Base-by-base conservation (phyloP, 2,113 vertebrate genomes). In the Platichthys flesus region DNA sequence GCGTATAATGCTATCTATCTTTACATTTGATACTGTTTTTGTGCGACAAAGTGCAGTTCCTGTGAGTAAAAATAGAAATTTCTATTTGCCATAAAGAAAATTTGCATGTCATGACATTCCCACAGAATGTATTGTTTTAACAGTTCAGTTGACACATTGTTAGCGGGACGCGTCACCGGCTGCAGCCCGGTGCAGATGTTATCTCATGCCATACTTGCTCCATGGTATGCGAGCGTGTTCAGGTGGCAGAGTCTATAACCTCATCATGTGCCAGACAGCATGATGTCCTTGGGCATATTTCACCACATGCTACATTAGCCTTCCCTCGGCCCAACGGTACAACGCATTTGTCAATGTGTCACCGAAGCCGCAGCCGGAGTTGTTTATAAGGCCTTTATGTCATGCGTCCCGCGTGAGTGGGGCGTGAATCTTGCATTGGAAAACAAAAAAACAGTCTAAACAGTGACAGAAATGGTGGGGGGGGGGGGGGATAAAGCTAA, bases 241-340 rank as follows among this genome's bases (percentile, higher is more conserved):
- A 51, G 68, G 42, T 59, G 77, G 60, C 79, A 63, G 42, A 76
- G 68, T 79, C 71, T 70, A 56, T 67, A 78, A 74, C 76, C 73
- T 42, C 42, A 64, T 79, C 67, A 75, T 74, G 76, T 82, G 51
- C 13, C 79, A 86, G 57, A 72, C 65, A 58, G 59, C 78, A 60
- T 62, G 47, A 78, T 82, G 83, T 85, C 84, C 88, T 86, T 82
- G 26, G 82, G 73, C 84, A 67, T 78, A 83, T 78, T 90, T 66
- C 78, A 79, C 82, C 80, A 82, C 74, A 85, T 76, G 76, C 74
- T 76, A 55, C 64, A 83, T 83, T 82, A 84, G 54, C 64, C 54
- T 59, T 80, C 67, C 20, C 23, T 52, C 56, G 4, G 66, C 78
- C 68, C 24, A 57, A 55, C 74, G 54, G 54, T 58, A 65, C 69